Evolutionary conservation across 2,888 invertebrate species (phyloP).

Genomic region (Campoletis raptor): DNA sequence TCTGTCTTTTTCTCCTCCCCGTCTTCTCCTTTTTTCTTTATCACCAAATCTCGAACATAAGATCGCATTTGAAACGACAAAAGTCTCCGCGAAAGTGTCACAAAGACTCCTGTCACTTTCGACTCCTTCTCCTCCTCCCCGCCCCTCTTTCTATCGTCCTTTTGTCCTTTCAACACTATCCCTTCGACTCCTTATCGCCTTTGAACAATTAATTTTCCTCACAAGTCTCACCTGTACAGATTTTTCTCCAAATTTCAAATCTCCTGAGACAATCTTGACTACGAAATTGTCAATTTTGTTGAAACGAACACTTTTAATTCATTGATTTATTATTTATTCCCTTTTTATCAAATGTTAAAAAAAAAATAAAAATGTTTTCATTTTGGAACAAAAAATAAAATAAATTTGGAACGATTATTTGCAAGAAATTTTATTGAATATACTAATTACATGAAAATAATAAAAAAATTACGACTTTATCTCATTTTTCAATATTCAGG

Average conservation of each 20-base stretch:
- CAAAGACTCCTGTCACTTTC: constrained; percentile 18
- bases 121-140: too few species aligned
- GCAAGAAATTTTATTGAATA: too few species aligned
- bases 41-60: constrained; percentile 43
- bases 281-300: background rate
- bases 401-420: too few species aligned
- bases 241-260: constrained; percentile 37
- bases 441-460: too few species aligned
- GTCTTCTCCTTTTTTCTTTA: background rate
- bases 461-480: too few species aligned
- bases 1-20: background rate
- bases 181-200: background rate
- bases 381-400: too few species aligned
- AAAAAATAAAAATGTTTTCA: too few species aligned
- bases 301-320: too few species aligned
- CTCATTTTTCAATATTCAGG: background rate
- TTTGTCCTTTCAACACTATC: background rate
- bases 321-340: too few species aligned
- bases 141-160: background rate
- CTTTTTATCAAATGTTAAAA: too few species aligned
- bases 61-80: constrained; percentile 19
- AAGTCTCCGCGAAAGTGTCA: constrained; percentile 35
- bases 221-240: background rate
- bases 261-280: background rate
- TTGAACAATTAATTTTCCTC: background rate